These are phyloP conservation scores for Gymnocypris eckloni DNA, from an alignment of 2,797 vertebrate species.

Conservation along the genomic window DNA sequence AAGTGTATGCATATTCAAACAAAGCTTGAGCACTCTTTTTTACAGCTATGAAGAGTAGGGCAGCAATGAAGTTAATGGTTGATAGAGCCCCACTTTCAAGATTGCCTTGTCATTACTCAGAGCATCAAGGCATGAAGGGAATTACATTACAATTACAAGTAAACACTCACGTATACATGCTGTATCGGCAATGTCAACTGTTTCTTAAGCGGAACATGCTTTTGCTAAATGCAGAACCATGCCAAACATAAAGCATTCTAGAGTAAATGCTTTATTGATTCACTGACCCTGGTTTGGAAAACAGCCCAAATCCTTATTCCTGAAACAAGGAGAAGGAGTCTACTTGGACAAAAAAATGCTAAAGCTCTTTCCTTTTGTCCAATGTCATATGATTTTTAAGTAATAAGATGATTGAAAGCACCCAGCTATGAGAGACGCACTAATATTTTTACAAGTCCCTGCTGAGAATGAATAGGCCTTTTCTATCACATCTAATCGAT, in stretches of 20 bases:
- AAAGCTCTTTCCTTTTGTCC: slow-evolving; percentile 12
- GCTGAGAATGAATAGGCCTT: slow-evolving; percentile 11
- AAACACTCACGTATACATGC: slow-evolving; percentile 7
- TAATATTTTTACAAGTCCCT: slow-evolving; percentile 13
- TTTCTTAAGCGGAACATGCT: not conserved
- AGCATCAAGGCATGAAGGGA: slow-evolving; percentile 44
- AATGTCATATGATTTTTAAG: slow-evolving; percentile 12
- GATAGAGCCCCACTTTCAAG: slow-evolving; percentile 62
- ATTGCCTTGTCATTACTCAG: slow-evolving; percentile 54
- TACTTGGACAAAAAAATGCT: not conserved
- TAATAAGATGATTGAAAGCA: slow-evolving; percentile 33
- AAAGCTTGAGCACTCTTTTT: slow-evolving; percentile 33
- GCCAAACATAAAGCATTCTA: slow-evolving; percentile 7
- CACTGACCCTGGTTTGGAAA: slow-evolving; percentile 37
- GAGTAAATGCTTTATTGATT: slow-evolving; percentile 30
- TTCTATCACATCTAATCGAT: slow-evolving; percentile 19
- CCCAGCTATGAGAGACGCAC: not conserved
- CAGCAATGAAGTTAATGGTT: slow-evolving; percentile 48
- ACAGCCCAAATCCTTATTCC: slow-evolving; percentile 25
- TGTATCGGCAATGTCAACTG: slow-evolving; percentile 15
- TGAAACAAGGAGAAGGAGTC: not conserved
- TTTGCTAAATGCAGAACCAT: slow-evolving; percentile 24
- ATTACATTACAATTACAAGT: slow-evolving; percentile 40
- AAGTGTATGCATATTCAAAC: slow-evolving; percentile 49
- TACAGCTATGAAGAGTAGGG: slow-evolving; percentile 55